phyloP scores from a whole-genome alignment of 1,140 invertebrate species.

The Fopius arisanus region DNA sequence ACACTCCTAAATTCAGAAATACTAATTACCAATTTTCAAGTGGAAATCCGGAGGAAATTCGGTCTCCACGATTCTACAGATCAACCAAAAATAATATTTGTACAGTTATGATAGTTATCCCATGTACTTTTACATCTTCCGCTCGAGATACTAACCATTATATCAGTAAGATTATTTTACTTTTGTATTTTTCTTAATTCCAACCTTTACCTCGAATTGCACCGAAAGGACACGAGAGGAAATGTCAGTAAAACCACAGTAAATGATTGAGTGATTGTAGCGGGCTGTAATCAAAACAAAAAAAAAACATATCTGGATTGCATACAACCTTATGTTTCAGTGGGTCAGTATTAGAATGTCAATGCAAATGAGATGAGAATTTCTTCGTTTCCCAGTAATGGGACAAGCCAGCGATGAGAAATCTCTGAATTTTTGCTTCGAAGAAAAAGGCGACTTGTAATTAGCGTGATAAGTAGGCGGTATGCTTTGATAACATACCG shows the following conservation, averaged over 20 bases:
- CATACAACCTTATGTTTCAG: not conserved
- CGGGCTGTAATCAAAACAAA: too few relatives aligned
- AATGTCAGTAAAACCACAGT: too few relatives aligned
- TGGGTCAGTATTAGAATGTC: constrained; percentile 5
- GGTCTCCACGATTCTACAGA: not conserved
- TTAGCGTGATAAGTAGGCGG: constrained; percentile 35
- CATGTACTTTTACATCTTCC: not conserved
- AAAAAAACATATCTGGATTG: too few relatives aligned
- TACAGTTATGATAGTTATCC: not conserved
- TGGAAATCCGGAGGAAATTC: not conserved
- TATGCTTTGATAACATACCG: constrained; percentile 56
- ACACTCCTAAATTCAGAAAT: too few relatives aligned
- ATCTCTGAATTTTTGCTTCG: not conserved
- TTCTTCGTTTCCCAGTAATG: not conserved
- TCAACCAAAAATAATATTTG: not conserved
- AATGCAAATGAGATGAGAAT: not conserved
- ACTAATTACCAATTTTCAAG: not conserved
- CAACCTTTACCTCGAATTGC: not conserved
- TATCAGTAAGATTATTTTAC: constrained; percentile 1
- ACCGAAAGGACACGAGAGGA: not conserved
- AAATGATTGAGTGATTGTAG: too few relatives aligned
- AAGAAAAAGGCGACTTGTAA: not conserved
- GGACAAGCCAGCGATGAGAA: not conserved
- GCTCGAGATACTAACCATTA: not conserved
- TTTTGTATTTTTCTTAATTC: not conserved